Percentiles rank a stretch among this genome's conserved stretches.
phyloP scores from a whole-genome alignment of 2,888 invertebrate species.

The Phaedon cochleariae region DNA sequence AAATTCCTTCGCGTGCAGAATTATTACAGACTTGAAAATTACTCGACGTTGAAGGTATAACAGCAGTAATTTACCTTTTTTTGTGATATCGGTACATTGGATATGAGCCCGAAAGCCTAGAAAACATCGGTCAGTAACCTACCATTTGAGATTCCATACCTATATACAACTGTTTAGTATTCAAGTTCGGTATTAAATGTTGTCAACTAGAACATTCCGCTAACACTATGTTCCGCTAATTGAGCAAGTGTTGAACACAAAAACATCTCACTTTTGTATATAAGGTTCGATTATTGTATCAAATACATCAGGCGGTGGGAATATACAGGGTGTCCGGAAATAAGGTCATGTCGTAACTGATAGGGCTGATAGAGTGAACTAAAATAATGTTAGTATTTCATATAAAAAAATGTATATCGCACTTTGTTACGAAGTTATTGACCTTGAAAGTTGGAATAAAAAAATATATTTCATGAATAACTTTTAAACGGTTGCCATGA shows the following conservation, averaged over 20 bases:
- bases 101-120: constrained; percentile 12
- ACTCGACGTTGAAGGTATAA: background rate
- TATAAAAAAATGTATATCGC: too few species aligned
- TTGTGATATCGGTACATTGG: constrained; percentile 1
- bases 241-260: background rate
- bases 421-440: too few species aligned
- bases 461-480: too few species aligned
- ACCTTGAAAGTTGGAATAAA: too few species aligned
- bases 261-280: too few species aligned
- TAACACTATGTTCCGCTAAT: background rate
- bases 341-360: too few species aligned
- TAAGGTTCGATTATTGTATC: too few species aligned
- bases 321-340: too few species aligned
- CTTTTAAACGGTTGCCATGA: too few species aligned
- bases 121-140: constrained; percentile 20
- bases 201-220: background rate
- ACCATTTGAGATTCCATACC: constrained; percentile 14
- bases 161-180: background rate
- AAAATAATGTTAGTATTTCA: too few species aligned
- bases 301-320: too few species aligned
- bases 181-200: background rate
- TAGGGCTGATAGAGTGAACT: too few species aligned
- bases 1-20: background rate
- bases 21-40: background rate
- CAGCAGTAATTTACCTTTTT: background rate